Evolutionary conservation across 2,888 invertebrate genomes (phyloP).

Genomic region (Nephrotoma appendiculata): DNA sequence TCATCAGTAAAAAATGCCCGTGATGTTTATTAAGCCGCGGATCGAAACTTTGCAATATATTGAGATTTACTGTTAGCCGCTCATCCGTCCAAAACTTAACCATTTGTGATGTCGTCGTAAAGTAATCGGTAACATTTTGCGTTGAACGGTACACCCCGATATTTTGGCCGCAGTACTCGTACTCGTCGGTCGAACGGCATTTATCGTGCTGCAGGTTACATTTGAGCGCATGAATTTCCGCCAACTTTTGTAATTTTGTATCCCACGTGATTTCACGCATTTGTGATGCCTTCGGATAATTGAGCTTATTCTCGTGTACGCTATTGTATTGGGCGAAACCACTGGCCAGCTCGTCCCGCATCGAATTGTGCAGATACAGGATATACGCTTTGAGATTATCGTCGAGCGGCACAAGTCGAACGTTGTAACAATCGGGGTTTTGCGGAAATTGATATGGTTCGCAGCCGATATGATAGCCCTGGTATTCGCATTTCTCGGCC

Average conservation of each 20-base stretch:
- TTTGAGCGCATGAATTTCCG: neutral
- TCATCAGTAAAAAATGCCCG: neutral
- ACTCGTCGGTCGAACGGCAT: neutral
- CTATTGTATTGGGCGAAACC: neutral
- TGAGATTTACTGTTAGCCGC: neutral
- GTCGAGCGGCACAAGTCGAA: neutral
- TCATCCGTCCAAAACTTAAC: neutral
- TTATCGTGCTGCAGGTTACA: neutral
- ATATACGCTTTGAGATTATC: neutral
- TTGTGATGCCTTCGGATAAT: neutral
- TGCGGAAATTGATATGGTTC: neutral
- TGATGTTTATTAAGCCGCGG: neutral
- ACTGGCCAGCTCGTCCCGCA: neutral
- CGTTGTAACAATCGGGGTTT: neutral
- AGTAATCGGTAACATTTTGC: neutral
- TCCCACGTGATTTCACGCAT: slow-evolving; percentile 1
- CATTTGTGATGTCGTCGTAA: neutral
- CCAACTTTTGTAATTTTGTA: neutral
- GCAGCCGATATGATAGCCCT: neutral
- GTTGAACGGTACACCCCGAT: neutral
- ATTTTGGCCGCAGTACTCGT: neutral
- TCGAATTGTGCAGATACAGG: neutral
- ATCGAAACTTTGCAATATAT: neutral
- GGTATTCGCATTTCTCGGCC: neutral
- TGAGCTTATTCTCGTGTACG: neutral